Evolutionary conservation across 1,140 invertebrate species (phyloP), one percentile per base, ranked within the genome.

Genomic region (Neodiprion virginianus): DNA sequence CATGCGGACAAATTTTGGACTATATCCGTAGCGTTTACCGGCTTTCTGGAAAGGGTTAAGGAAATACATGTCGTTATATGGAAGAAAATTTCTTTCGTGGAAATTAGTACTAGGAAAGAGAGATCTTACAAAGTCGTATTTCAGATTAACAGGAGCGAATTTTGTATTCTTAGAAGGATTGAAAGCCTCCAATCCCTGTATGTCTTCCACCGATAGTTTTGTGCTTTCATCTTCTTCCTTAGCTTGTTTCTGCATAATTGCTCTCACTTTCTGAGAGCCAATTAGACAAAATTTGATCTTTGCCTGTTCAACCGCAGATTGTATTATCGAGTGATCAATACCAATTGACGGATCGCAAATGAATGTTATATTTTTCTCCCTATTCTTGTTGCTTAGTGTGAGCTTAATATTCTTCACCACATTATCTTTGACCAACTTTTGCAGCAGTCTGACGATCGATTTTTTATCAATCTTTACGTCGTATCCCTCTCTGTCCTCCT

Each of bases 1-100:
- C 86, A 94, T 91, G 48, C 94, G 87, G 3, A 92, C 82, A 78
- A 95, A 94, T 84, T 95, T 96, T 0, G 94, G 94, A 47, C 88
- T 86, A 48, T 89, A 89, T 7, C 90, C 91, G 80, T 90, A 90
- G 48, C 84, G 81, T 79, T 81, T 86, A 1, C 86, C 88, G 0
- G 77, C 76, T 77, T 72, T 82, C 82, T 84, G 76, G 23, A 80
- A 81, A 50, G 72, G 75, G 76, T 70, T 74, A 76, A 67, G 66
- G 74, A 75, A 28, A 23, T 61, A 7, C 74, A 49, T 23, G 21
- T 48, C 1, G 5, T 65, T n/a, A 12, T 2, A 11, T 74, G 74
- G 1, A 71, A 71, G 0, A 72, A 47, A 72, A 4, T 75, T 72
- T 23, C 28, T 17, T 53, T 66, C 40, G 48, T 23, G 10, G 40